Conservation (phyloP, 2,113 vertebrate species). For the Catharus bicknelli region DNA sequence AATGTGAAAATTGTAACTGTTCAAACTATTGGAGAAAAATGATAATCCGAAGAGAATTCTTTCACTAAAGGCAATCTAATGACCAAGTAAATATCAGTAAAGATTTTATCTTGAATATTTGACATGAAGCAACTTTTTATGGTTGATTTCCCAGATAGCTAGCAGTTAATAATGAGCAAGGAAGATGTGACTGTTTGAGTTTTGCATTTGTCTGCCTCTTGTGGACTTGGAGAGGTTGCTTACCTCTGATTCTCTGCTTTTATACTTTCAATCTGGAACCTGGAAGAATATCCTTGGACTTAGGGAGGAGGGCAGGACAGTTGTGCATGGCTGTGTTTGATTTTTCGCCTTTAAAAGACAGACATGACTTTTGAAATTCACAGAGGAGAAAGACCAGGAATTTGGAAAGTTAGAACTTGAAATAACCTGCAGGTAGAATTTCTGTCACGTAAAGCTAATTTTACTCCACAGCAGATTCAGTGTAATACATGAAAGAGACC, state of each 20-base stretch:
- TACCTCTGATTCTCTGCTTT: background rate
- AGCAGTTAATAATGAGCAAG: background rate
- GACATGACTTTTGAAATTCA: background rate
- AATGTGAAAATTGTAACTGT: background rate
- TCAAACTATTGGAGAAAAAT: background rate
- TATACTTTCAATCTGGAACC: background rate
- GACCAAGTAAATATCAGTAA: background rate
- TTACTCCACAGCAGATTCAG: background rate
- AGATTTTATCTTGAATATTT: background rate
- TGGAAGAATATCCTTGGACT: background rate
- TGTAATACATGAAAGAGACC: background rate
- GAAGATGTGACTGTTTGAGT: background rate
- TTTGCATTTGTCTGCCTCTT: background rate
- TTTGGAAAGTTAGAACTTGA: background rate
- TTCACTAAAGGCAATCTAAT: background rate
- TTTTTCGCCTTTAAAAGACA: background rate
- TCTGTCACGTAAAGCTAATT: rapidly evolving
- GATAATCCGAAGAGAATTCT: background rate
- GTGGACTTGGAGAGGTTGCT: background rate
- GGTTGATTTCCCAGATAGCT: background rate
- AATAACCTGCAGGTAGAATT: background rate
- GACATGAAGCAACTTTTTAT: rapidly evolving
- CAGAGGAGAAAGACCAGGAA: background rate
- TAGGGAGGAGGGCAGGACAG: background rate
- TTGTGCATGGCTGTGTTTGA: background rate